Evolutionary conservation across 2,797 vertebrate genomes (phyloP), one percentile per base, ranked within the genome.

Genomic region (Protosalanx chinensis): DNA sequence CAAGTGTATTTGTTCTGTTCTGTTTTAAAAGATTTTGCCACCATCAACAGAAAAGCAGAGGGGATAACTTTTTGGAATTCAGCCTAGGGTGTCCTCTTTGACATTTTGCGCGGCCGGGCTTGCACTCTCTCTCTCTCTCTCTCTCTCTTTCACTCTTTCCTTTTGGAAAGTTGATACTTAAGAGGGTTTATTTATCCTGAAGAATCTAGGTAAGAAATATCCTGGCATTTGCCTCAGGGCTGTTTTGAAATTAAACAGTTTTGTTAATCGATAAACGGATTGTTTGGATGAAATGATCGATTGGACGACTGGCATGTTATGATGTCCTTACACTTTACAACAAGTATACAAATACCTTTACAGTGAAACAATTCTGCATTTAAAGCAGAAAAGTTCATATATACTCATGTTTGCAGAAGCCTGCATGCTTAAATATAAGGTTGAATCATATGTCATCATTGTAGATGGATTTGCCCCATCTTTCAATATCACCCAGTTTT

Each of bases 11-110:
- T 90, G 88, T 90, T 90, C 84, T 79, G 79, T 83, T 79, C 68
- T 86, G 85, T 86, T 90, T 83, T 90, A 88, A 91, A 91, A 90
- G 88, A 91, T 93, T 94, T 91, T 93, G 93, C 93, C 86, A 86
- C 88, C 93, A 91, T 94, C 91, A 18, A 93, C 93, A 94, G 84
- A 94, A 94, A 93, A 87, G 77, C 80, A 61, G 85, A 82, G 87
- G 82, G 91, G 87, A 90, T 93, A 93, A 93, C 91, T 86, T 93
- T 93, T 92, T 91, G 92, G 91, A 92, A 86, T 90, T 88, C 80
- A 74, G 88, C 88, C 88, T 88, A 79, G 79, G 72, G 83, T 84
- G 84, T 88, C 88, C 91, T 93, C 88, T 93, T 91, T 86, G 86
- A 89, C 83, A 60, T 86, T 85, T 80, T 35, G 75, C 88, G 90